Conservation (phyloP, 2,113 vertebrate genomes). For the Aspidoscelis tigris region DNA sequence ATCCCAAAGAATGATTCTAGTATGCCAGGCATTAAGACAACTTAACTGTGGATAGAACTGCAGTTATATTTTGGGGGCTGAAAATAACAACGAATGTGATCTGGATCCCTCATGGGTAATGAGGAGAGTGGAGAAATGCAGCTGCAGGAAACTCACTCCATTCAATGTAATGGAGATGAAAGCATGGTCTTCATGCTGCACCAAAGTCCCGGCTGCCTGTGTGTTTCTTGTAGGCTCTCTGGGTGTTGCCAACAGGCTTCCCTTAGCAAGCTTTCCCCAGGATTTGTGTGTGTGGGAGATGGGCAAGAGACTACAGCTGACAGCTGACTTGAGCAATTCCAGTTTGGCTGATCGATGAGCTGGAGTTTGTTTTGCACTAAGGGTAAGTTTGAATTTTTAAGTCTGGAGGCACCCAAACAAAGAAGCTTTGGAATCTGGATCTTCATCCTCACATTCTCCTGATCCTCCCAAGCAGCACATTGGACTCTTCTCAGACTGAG, state of each 20-base stretch:
- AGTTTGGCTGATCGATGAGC: no score
- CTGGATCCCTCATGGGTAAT: fast-evolving
- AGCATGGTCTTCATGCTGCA: not conserved
- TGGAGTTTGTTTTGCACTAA: no score
- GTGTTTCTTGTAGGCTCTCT: not conserved
- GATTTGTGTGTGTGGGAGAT: no score
- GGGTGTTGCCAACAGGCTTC: not conserved
- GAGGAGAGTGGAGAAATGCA: not conserved
- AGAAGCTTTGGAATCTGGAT: no score
- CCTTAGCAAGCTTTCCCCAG: not conserved
- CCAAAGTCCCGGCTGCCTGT: not conserved
- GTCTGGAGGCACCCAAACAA: no score
- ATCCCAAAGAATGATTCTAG: slow-evolving; percentile 1
- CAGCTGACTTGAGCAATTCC: no score
- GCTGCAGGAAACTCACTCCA: not conserved
- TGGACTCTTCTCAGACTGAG: no score
- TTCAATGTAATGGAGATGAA: not conserved
- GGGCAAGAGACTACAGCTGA: no score
- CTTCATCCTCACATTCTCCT: no score
- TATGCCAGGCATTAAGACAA: not conserved
- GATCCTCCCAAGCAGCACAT: no score
- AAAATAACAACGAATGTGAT: not conserved
- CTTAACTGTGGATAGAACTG: not conserved
- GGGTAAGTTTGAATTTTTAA: no score
- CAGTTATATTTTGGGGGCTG: not conserved